Percentiles rank a stretch among this genome's conserved stretches.
Evolutionary conservation across 2,888 invertebrate genomes (phyloP).

Genomic region (Stenchaetothrips biformis): DNA sequence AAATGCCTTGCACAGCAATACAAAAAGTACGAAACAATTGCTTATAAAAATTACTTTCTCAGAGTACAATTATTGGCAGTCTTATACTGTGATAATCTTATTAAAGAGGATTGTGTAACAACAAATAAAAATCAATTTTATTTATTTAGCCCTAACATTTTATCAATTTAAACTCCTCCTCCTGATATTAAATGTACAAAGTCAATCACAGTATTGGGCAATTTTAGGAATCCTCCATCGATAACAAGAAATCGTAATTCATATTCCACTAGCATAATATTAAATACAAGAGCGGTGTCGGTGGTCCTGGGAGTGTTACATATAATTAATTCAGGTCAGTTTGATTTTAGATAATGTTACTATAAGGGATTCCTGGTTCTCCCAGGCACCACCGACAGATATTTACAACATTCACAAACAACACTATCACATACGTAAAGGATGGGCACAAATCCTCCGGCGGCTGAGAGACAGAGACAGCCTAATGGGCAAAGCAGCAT

Average conservation of each 20-base stretch:
- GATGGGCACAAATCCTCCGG: slow-evolving; percentile 19
- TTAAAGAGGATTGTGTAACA: slow-evolving; percentile 8
- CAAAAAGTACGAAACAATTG: not conserved
- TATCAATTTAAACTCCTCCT: not conserved
- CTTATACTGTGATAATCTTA: slow-evolving; percentile 37
- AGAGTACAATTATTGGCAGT: slow-evolving; percentile 37
- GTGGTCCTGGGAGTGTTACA: slow-evolving; percentile 8
- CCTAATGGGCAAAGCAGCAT: not conserved
- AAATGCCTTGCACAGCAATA: slow-evolving; percentile 11
- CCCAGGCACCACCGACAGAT: slow-evolving; percentile 9
- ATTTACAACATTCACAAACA: slow-evolving; percentile 4
- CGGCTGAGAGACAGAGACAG: not conserved
- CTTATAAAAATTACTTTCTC: not conserved
- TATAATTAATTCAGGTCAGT: slow-evolving; percentile 20
- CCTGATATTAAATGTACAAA: not conserved
- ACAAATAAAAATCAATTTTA: not conserved
- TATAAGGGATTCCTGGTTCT: slow-evolving; percentile 10
- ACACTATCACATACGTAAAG: slow-evolving; percentile 7
- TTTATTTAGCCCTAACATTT: slow-evolving; percentile 10
- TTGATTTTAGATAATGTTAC: slow-evolving; percentile 12
- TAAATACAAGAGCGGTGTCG: not conserved
- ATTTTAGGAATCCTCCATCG: slow-evolving; percentile 7
- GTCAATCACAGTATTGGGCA: slow-evolving; percentile 21
- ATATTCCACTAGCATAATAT: not conserved
- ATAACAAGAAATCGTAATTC: not conserved